Evolutionary conservation across 2,797 vertebrate species (phyloP), one percentile per base, ranked within the genome.

Genomic region (Tokudaia muenninki): DNA sequence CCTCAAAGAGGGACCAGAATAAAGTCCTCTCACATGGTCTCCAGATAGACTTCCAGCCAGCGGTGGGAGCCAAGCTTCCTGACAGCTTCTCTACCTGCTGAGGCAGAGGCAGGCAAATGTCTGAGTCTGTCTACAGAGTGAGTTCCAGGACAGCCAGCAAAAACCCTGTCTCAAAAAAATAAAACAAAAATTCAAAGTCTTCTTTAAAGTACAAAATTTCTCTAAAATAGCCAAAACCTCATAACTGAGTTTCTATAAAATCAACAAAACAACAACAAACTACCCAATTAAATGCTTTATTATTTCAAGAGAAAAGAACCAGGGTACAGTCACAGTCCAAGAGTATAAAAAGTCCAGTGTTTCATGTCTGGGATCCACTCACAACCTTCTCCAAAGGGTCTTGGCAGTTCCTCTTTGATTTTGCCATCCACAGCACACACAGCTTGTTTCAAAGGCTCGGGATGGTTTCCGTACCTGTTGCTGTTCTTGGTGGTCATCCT

Each of bases 251-350:
- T 65, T 67, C 61, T 67, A 7, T 86, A 67, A 67, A 84, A 65
- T 50, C 10, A 50, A 67, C 47, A 86, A 67, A 37, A n/a, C 34
- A 70, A 70, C 67, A 70, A 34, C 14, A 37, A 37, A 37, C 70
- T 5, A 9, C 70, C n/a, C 19, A 67, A 50, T 50, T 67, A n/a
- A 86, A 50, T 86, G 65, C 41, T 47, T 84, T 44, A 34, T 50
- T 86, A 67, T 86, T 50, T 24, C 31, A 86, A 86, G 83, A 50
- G 83, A 67, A 86, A 86, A 86, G 44, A 86, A 67, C 63, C 47
- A 86, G 31, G 19, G 44, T 67, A 50, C 44, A 50, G 44, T 63
- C 61, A 67, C 55, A 26, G 82, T 65, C 41, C 82, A 65, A 22
- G 44, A 47, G 59, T 50, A n/a, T 50, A 86, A 65, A 83, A 67